Percentiles rank a stretch among this genome's conserved stretches.
Evolutionary conservation across 1,140 invertebrate genomes (phyloP).

Genomic region (Luehdorfia chinensis): DNA sequence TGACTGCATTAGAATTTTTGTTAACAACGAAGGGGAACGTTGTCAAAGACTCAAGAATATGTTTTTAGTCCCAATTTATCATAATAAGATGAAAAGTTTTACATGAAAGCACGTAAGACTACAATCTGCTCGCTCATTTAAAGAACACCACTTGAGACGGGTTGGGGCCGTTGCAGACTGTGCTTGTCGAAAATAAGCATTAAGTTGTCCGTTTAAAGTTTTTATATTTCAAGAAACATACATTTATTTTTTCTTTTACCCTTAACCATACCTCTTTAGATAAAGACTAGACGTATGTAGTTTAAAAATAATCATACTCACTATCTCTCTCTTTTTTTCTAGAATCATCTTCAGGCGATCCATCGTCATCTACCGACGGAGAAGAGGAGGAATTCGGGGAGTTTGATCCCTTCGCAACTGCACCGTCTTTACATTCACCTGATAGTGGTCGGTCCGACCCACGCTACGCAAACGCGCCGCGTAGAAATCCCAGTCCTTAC

Average conservation of each 20-base stretch:
- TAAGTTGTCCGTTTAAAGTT: conserved; percentile 3
- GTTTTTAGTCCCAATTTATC: neutral
- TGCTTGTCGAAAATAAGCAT: conserved; percentile 14
- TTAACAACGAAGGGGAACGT: neutral
- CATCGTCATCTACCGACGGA: conserved; percentile 59
- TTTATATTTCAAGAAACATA: neutral
- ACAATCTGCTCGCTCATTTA: conserved; percentile 47
- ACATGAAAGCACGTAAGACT: conserved; percentile 35
- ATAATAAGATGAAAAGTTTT: conserved; percentile 22
- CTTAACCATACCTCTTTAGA: too few species aligned
- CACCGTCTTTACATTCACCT: conserved; percentile 66
- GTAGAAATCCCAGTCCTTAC: conserved; percentile 86
- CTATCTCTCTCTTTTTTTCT: conserved; percentile 51
- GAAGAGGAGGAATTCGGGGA: conserved; percentile 72
- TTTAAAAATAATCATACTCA: too few species aligned
- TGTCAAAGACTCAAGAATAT: neutral
- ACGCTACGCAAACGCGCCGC: conserved; percentile 73
- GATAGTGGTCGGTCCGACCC: conserved; percentile 73
- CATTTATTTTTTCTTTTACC: too few species aligned
- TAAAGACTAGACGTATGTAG: too few species aligned
- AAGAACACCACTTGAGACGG: conserved; percentile 59
- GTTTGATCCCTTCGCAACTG: conserved; percentile 67
- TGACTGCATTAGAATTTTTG: neutral
- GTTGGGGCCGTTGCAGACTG: conserved; percentile 33
- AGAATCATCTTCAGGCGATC: conserved; percentile 68